Evolutionary conservation across 2,113 vertebrate genomes (phyloP).

Genomic region (Sceloporus tristichus): DNA sequence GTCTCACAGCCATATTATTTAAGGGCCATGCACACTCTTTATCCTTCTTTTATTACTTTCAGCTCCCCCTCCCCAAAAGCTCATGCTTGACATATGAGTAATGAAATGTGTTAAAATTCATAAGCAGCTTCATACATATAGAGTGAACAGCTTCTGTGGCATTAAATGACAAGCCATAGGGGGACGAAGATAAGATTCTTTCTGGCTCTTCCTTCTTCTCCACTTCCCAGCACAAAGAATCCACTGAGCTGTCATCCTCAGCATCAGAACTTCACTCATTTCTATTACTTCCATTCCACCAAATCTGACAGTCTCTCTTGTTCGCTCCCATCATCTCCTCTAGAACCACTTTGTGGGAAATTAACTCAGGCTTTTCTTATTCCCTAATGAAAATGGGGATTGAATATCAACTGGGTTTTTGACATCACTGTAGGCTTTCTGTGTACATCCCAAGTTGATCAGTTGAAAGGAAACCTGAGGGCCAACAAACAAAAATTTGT

Average conservation of each 20-base stretch:
- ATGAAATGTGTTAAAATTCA: conserved; percentile 34
- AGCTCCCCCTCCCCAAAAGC: background rate
- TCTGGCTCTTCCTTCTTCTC: background rate
- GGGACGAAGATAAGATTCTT: background rate
- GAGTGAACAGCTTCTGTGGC: conserved; percentile 9
- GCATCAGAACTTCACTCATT: background rate
- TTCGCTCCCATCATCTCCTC: conserved; percentile 9
- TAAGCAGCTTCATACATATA: conserved; percentile 33
- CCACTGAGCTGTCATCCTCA: background rate
- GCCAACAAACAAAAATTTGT: background rate
- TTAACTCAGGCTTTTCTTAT: background rate
- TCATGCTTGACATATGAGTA: conserved; percentile 32
- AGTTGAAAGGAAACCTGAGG: background rate
- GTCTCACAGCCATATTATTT: conserved; percentile 26
- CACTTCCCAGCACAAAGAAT: conserved; percentile 7
- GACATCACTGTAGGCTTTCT: background rate
- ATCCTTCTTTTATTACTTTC: conserved; percentile 30
- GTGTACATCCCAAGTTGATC: background rate
- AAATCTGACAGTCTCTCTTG: background rate
- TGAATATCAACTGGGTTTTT: background rate
- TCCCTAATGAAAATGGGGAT: background rate
- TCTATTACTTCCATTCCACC: background rate
- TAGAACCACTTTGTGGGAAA: background rate
- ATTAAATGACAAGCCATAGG: conserved; percentile 8
- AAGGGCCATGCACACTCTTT: conserved; percentile 14